Evolutionary conservation across 1,140 invertebrate genomes (phyloP).

Genomic region (Sycophila sp.): DNA sequence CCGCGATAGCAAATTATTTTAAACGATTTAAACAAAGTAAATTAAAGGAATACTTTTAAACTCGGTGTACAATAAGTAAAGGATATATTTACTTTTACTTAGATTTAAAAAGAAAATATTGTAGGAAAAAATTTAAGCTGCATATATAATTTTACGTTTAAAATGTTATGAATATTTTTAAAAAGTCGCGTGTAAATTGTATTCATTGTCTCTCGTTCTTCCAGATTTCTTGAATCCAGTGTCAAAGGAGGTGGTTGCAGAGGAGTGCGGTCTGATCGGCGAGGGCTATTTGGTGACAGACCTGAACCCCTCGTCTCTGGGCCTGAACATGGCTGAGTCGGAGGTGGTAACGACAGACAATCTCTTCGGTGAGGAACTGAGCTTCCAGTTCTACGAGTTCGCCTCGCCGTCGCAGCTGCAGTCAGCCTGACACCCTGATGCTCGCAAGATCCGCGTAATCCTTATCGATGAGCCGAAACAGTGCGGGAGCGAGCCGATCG

Average conservation of each 20-base stretch:
- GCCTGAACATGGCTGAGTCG: conserved; percentile 65
- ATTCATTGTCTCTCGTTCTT: no score
- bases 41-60: not conserved
- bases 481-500: not conserved
- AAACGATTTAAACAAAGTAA: not conserved
- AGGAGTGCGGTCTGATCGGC: conserved; percentile 68
- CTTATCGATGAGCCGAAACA: conserved; percentile 36
- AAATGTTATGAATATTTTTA: no score
- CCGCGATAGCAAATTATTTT: no score
- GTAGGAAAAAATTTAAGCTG: not conserved
- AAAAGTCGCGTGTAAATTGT: no score
- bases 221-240: conserved; percentile 71
- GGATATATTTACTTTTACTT: no score
- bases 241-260: conserved; percentile 69
- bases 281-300: conserved; percentile 69
- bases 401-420: conserved; percentile 62
- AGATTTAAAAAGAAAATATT: not conserved
- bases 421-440: conserved; percentile 58
- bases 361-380: conserved; percentile 69
- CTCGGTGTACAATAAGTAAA: no score
- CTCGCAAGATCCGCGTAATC: conserved; percentile 47
- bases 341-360: conserved; percentile 65
- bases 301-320: conserved; percentile 65
- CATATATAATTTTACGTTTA: no score
- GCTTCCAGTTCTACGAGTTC: conserved; percentile 68